These are phyloP conservation scores for Amiota minor DNA, from an alignment of 2,888 invertebrate species.

Conservation along the genomic window DNA sequence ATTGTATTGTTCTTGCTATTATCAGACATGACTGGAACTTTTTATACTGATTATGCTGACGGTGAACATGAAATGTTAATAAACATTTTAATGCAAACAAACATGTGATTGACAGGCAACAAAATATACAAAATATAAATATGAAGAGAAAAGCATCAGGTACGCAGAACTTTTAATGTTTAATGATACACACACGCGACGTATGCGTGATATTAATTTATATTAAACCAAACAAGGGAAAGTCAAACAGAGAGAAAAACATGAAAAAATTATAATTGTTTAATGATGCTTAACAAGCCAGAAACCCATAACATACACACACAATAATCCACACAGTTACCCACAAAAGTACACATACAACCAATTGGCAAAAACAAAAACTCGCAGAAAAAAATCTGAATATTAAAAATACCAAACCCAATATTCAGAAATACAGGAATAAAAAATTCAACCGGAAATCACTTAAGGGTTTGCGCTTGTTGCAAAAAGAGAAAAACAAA, in stretches of 20 bases:
- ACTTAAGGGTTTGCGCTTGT: slow-evolving; percentile 49
- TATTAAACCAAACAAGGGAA: not conserved
- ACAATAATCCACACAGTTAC: not conserved
- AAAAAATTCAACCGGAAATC: slow-evolving; percentile 46
- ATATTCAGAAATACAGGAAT: too few species aligned
- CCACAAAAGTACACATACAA: slow-evolving; percentile 4
- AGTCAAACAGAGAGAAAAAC: not conserved
- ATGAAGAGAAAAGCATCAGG: not conserved
- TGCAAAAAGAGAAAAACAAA: not conserved
- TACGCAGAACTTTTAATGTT: not conserved
- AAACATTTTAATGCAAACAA: slow-evolving; percentile 9
- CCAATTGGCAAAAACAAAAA: too few species aligned
- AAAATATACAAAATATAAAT: not conserved
- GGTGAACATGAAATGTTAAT: slow-evolving; percentile 14
- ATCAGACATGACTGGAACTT: not conserved
- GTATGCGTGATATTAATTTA: not conserved
- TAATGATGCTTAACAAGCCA: slow-evolving; percentile 66
- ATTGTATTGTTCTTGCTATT: not conserved
- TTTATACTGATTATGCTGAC: slow-evolving; percentile 7
- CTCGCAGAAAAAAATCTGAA: too few species aligned
- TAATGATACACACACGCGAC: slow-evolving; percentile 1
- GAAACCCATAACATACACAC: slow-evolving; percentile 47
- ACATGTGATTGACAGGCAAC: slow-evolving; percentile 19
- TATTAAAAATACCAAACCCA: too few species aligned
- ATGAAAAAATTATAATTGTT: slow-evolving; percentile 54